Evolutionary conservation across 2,888 invertebrate genomes (phyloP).

Genomic region (Drosophila stalkeri): DNA sequence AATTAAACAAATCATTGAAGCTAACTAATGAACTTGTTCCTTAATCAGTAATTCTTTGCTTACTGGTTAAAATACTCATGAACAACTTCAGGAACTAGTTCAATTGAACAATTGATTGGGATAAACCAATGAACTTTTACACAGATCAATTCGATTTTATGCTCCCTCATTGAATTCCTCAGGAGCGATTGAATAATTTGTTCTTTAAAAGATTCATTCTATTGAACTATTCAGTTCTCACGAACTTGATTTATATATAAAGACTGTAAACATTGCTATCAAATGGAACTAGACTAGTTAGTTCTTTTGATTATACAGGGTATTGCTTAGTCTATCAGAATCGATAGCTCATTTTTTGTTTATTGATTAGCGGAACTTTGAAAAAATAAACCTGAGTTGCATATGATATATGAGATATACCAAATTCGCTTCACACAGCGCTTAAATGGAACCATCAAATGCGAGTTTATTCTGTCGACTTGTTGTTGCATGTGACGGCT

Average conservation of each 20-base stretch:
- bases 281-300: not conserved
- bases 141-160: not conserved
- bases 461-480: not conserved
- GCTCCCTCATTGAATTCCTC: not conserved
- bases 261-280: not conserved
- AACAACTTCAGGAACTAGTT: not conserved
- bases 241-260: not conserved
- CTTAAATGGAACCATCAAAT: conserved; percentile 24
- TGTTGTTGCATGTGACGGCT: conserved; percentile 53
- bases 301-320: not conserved
- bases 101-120: too few relatives aligned
- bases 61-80: not conserved
- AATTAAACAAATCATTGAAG: not conserved
- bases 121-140: too few relatives aligned
- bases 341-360: not conserved
- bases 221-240: not conserved
- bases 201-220: not conserved
- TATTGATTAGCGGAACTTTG: conserved; percentile 22
- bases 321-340: not conserved
- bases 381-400: conserved; percentile 9
- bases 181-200: not conserved
- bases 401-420: conserved; percentile 10
- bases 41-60: not conserved
- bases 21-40: not conserved
- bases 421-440: conserved; percentile 9